Conservation (phyloP, 1,140 invertebrate species). For the Stegodyphus mimosarum region DNA sequence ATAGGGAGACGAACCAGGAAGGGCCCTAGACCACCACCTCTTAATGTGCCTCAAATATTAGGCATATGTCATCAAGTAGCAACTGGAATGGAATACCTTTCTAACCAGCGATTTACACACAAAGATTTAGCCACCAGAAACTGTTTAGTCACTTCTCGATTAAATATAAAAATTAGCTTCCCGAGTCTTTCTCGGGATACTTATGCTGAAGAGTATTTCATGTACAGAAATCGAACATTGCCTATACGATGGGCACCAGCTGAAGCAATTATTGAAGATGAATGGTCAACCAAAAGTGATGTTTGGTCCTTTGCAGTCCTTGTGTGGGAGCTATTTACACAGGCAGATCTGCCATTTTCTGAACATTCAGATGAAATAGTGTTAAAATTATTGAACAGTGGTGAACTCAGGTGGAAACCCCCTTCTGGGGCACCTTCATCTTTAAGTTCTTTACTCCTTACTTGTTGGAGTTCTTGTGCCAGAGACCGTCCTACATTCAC, state of each 20-base stretch:
- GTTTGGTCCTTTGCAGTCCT: constrained; percentile 91
- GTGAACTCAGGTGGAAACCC: constrained; percentile 46
- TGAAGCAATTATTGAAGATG: constrained; percentile 89
- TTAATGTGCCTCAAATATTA: constrained; percentile 78
- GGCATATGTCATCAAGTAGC: constrained; percentile 82
- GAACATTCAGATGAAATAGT: constrained; percentile 49
- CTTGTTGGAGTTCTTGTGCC: constrained; percentile 75
- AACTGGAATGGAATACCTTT: constrained; percentile 84
- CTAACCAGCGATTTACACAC: constrained; percentile 81
- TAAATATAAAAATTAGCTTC: constrained; percentile 86
- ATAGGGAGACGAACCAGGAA: constrained; percentile 81
- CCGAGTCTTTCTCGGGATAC: constrained; percentile 78
- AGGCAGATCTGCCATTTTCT: constrained; percentile 80
- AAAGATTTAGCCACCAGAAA: constrained; percentile 93
- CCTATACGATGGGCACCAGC: constrained; percentile 88
- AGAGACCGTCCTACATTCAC: constrained; percentile 77
- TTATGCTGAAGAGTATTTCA: constrained; percentile 63
- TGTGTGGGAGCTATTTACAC: constrained; percentile 90
- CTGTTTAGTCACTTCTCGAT: constrained; percentile 84
- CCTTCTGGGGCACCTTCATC: constrained; percentile 27
- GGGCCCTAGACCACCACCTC: constrained; percentile 71
- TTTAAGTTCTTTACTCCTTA: constrained; percentile 69
- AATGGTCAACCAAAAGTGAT: constrained; percentile 93
- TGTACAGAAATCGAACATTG: constrained; percentile 72
- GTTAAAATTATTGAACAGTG: constrained; percentile 24